Conservation (phyloP, 2,113 vertebrate species). For the Climacteris rufus region DNA sequence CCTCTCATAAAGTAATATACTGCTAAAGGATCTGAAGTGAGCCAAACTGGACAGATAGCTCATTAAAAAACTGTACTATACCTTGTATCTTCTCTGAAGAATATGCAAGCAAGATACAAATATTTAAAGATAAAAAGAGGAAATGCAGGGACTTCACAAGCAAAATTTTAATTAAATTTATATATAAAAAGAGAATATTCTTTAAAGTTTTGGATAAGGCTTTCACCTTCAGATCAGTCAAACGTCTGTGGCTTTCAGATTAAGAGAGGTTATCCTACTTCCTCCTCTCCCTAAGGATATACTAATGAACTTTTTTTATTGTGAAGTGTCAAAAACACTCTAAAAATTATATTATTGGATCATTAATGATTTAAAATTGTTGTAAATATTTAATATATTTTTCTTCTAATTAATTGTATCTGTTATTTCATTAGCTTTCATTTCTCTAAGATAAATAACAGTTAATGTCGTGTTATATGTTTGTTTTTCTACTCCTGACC, state of each 20-base stretch:
- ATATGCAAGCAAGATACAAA: background rate
- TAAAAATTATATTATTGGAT: background rate
- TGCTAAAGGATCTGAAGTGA: background rate
- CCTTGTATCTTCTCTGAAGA: background rate
- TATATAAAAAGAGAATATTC: background rate
- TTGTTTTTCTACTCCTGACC: background rate
- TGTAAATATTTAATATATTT: background rate
- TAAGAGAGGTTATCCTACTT: background rate
- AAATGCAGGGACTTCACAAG: background rate
- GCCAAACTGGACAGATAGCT: background rate
- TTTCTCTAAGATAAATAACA: background rate
- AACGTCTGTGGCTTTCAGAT: background rate
- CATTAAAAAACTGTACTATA: background rate
- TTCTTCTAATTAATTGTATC: background rate
- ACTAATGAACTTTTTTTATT: background rate
- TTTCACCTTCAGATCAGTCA: background rate
- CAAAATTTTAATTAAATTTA: background rate
- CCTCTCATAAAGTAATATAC: background rate
- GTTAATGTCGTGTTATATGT: background rate
- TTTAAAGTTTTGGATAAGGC: background rate
- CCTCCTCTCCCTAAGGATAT: background rate
- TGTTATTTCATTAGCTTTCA: background rate
- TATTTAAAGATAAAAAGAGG: background rate
- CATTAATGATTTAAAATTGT: background rate
- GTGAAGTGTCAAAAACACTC: background rate